A percentile compares a stretch with the other conserved stretches of the same genome.
These are phyloP conservation scores for Ophiothrix spiculata DNA, from an alignment of 35 echinoderm and acorn worm species.

Conservation along the genomic window DNA sequence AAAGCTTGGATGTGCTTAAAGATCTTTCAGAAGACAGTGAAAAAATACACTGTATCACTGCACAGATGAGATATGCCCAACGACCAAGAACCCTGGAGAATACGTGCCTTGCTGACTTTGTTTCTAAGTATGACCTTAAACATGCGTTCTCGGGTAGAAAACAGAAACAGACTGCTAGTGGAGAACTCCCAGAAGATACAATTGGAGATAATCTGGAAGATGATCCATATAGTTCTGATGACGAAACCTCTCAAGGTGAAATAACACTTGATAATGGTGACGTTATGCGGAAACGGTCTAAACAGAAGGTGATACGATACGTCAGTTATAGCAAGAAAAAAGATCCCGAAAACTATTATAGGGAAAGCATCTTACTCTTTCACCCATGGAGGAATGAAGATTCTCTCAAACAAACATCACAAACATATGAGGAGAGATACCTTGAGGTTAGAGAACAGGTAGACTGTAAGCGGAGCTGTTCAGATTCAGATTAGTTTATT, in stretches of 20 bases:
- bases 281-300: not conserved
- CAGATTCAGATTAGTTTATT: too few species aligned
- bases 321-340: not conserved
- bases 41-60: constrained; percentile 29
- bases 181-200: not conserved
- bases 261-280: not conserved
- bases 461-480: too few species aligned
- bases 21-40: constrained; percentile 29
- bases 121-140: constrained; percentile 17
- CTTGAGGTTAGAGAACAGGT: not conserved
- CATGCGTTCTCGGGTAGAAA: not conserved
- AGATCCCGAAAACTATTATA: not conserved
- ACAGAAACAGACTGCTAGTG: not conserved
- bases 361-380: not conserved
- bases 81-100: constrained; percentile 19
- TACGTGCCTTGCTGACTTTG: constrained; percentile 45
- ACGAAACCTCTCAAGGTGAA: not conserved
- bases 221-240: constrained; percentile 3
- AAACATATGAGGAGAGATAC: not conserved
- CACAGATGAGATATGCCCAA: constrained; percentile 26
- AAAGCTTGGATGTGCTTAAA: constrained; percentile 42
- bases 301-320: not conserved
- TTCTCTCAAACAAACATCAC: not conserved
- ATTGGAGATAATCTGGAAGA: not conserved
- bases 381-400: not conserved